A percentile compares a stretch with the other conserved stretches of the same genome.
phyloP scores from a whole-genome alignment of 2,888 invertebrate species.

The Phyto melanocephala region DNA sequence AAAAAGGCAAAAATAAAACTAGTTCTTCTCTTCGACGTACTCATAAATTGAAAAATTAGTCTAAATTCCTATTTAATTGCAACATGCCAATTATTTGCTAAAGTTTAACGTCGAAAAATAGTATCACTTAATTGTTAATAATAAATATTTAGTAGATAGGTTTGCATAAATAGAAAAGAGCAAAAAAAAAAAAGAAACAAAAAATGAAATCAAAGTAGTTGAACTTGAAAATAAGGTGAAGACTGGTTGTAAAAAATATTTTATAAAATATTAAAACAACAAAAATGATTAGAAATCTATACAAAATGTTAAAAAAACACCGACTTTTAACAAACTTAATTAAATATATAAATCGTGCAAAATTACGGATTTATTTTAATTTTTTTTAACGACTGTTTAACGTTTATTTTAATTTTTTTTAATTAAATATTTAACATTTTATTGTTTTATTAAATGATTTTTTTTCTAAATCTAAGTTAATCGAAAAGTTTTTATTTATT shows the following conservation, averaged over 20 bases:
- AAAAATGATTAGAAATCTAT: conserved; percentile 46
- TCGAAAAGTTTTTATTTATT: not conserved
- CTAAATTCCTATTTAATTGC: conserved; percentile 15
- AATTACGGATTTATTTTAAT: not conserved
- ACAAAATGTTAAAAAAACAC: not conserved
- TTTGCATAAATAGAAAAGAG: conserved; percentile 6
- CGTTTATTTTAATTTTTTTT: not conserved
- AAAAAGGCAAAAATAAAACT: conserved; percentile 19
- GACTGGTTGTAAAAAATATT: not conserved
- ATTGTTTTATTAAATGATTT: not conserved
- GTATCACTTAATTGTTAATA: not conserved
- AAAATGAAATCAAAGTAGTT: conserved; percentile 54
- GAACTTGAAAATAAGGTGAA: conserved; percentile 57
- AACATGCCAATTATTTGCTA: conserved; percentile 5
- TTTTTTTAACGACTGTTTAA: not conserved
- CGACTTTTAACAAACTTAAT: conserved; percentile 12
- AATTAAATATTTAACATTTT: not conserved
- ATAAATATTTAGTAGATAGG: not conserved
- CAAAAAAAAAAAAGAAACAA: too few relatives aligned
- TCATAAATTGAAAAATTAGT: conserved; percentile 13
- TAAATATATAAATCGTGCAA: conserved; percentile 5
- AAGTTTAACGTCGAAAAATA: not conserved
- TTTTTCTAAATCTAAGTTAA: not conserved
- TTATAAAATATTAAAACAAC: not conserved
- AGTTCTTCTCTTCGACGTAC: not conserved